These are phyloP conservation scores for Otolemur garnettii DNA, from an alignment of 2,113 vertebrate genomes.

Conservation along the genomic window DNA sequence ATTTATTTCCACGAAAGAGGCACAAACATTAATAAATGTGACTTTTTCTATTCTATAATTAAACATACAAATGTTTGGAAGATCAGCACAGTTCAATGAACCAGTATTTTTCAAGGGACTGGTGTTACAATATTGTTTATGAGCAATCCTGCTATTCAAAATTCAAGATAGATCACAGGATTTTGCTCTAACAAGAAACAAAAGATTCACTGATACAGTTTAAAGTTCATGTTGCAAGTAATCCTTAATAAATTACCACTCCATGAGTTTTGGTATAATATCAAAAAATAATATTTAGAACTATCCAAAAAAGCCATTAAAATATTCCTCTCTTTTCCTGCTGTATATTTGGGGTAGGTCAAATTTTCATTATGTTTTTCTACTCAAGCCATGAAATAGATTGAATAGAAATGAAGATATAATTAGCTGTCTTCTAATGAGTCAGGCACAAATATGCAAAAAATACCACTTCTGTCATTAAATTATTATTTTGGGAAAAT, in stretches of 20 bases:
- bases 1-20: neutral
- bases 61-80: neutral
- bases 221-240: neutral
- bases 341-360: neutral
- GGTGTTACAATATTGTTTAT: neutral
- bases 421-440: neutral
- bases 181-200: neutral
- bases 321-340: neutral
- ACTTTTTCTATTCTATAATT: neutral
- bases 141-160: neutral
- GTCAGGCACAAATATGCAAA: neutral
- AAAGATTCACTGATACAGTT: neutral
- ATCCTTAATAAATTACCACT: neutral
- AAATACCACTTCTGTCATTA: neutral
- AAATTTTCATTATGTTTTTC: neutral
- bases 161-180: neutral
- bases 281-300: neutral
- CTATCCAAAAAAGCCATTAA: neutral
- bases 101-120: neutral
- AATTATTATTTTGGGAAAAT: neutral
- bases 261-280: neutral
- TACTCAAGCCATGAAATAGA: neutral
- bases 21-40: neutral
- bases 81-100: neutral
- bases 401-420: neutral